These are phyloP conservation scores for Brevimyrus niger DNA, from an alignment of 2,113 vertebrate genomes.

Conservation along the genomic window DNA sequence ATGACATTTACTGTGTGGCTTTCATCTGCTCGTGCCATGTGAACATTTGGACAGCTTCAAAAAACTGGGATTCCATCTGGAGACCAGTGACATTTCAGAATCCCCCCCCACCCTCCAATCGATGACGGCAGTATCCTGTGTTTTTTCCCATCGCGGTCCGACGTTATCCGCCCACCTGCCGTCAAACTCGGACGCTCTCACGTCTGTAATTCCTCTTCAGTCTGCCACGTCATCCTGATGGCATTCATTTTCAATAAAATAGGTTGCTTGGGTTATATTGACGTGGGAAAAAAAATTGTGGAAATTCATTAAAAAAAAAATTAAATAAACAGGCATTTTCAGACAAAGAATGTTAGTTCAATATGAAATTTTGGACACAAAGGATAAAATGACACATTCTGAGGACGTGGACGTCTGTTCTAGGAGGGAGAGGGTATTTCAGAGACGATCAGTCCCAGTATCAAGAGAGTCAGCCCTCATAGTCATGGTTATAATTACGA, in stretches of 20 bases:
- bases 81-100: conserved; percentile 15
- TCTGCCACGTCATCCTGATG: background rate
- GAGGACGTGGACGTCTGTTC: background rate
- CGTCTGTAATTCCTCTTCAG: too few species aligned
- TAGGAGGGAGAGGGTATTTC: background rate
- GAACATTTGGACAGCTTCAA: conserved; percentile 1
- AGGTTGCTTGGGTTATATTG: background rate
- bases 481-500: background rate
- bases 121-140: background rate
- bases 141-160: background rate
- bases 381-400: background rate
- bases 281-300: background rate
- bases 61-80: conserved; percentile 8
- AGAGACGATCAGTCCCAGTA: background rate
- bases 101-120: background rate
- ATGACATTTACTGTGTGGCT: background rate
- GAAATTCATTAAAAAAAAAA: background rate
- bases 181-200: background rate
- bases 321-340: background rate
- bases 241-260: background rate
- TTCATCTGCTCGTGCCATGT: background rate
- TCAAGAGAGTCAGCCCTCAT: background rate
- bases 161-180: background rate
- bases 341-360: background rate
- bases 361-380: background rate